Evolutionary conservation across 2,797 vertebrate species (phyloP).

Genomic region (Notolabrus celidotus): DNA sequence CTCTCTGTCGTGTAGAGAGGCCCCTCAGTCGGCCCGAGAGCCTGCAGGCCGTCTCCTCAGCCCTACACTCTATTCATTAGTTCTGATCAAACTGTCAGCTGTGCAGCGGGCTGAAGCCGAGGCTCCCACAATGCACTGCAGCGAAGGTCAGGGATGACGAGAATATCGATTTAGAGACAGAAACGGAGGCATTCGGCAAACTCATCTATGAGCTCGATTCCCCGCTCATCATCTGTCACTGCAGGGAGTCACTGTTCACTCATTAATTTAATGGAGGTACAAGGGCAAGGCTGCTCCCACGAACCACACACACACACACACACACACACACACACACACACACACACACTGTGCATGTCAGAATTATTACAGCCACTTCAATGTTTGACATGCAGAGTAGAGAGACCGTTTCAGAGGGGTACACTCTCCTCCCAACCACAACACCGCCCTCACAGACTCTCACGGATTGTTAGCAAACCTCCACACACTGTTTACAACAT

Average conservation of each 20-base stretch:
- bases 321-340: too few relatives aligned
- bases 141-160: constrained; percentile 50
- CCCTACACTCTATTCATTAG: constrained; percentile 55
- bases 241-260: constrained; percentile 35
- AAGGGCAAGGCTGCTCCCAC: constrained; percentile 3
- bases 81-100: constrained; percentile 52
- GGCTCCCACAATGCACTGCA: constrained; percentile 8
- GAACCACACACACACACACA: not conserved
- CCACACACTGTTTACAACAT: not conserved
- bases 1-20: not conserved
- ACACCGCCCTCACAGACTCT: not conserved
- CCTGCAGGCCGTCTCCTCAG: constrained; percentile 1
- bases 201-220: constrained; percentile 23
- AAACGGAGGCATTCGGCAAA: constrained; percentile 8
- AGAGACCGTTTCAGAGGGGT: not conserved
- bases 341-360: not conserved
- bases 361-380: not conserved
- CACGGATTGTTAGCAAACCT: not conserved
- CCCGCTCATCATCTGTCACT: constrained; percentile 32
- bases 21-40: constrained; percentile 2
- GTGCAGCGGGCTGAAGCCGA: constrained; percentile 24
- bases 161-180: constrained; percentile 43
- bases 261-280: constrained; percentile 32
- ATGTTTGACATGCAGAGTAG: not conserved
- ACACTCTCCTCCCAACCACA: not conserved